Conservation (phyloP, 2,113 vertebrate species). For the Ammospiza caudacuta region DNA sequence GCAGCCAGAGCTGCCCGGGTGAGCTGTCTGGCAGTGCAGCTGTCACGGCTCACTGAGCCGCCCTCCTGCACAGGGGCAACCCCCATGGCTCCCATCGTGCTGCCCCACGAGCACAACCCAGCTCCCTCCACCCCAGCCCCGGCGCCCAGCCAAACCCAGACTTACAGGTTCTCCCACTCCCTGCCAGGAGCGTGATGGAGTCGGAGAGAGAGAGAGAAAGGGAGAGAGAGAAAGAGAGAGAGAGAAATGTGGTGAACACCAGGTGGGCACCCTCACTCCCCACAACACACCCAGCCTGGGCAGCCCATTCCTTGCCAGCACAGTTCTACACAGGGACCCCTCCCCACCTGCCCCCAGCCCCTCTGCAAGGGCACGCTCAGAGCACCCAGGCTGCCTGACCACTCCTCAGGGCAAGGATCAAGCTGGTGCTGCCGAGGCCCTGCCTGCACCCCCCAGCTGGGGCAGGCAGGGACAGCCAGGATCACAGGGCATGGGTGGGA, state of each 20-base stretch:
- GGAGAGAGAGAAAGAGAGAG: not conserved
- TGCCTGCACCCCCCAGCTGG: not conserved
- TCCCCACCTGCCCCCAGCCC: not conserved
- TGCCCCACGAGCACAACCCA: not conserved
- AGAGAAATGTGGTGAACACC: not conserved
- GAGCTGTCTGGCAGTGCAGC: not conserved
- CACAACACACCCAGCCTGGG: not conserved
- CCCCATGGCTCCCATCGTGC: accelerated
- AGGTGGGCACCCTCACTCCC: accelerated
- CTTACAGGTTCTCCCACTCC: constrained; percentile 99
- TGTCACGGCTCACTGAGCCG: accelerated
- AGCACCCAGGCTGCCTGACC: not conserved
- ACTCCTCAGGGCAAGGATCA: not conserved
- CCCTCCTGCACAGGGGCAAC: not conserved
- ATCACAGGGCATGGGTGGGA: accelerated
- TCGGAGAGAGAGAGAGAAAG: not conserved
- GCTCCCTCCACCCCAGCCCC: not conserved
- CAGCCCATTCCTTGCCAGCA: constrained; percentile 55
- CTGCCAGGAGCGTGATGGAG: constrained; percentile 79
- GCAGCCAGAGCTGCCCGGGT: not conserved
- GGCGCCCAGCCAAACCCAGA: constrained; percentile 14
- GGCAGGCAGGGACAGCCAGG: not conserved
- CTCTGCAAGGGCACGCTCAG: accelerated
- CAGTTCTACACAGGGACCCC: constrained; percentile 71
- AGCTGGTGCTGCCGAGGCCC: not conserved